Evolutionary conservation across 2,113 vertebrate species (phyloP).

Genomic region (Apus apus): DNA sequence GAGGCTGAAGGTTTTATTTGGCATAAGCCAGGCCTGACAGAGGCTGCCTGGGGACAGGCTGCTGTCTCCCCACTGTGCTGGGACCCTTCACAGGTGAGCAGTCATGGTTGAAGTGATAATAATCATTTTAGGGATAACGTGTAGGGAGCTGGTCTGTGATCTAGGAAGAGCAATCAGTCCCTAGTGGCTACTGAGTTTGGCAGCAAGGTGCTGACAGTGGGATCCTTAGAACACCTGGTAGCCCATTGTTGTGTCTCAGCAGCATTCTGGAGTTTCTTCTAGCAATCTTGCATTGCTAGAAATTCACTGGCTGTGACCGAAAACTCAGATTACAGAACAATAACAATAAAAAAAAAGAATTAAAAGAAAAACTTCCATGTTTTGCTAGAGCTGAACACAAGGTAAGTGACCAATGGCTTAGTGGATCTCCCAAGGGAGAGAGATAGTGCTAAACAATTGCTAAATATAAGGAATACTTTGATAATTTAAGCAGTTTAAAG

Average conservation of each 20-base stretch:
- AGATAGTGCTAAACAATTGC: constrained; percentile 74
- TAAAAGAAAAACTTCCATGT: not conserved
- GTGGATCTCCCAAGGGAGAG: constrained; percentile 22
- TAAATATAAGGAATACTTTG: constrained; percentile 68
- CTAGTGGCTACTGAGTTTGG: not conserved
- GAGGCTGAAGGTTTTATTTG: not conserved
- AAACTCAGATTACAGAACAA: not conserved
- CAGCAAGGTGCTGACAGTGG: not conserved
- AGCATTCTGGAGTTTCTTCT: not conserved
- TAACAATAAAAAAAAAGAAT: not conserved
- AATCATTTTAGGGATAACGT: not conserved
- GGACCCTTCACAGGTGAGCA: not conserved
- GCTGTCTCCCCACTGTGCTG: not conserved
- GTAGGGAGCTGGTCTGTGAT: not conserved
- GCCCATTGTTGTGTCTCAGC: not conserved
- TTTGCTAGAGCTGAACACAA: not conserved
- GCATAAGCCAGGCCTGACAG: not conserved
- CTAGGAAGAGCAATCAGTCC: not conserved
- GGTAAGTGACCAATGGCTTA: not conserved
- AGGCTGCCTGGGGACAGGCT: not conserved
- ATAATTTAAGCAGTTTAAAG: constrained; percentile 73
- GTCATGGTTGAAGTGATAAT: not conserved
- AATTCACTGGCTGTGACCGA: not conserved
- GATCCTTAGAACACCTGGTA: not conserved
- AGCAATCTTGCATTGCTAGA: not conserved